phyloP scores from a whole-genome alignment of 1,140 invertebrate species.

The Dendroctonus valens region DNA sequence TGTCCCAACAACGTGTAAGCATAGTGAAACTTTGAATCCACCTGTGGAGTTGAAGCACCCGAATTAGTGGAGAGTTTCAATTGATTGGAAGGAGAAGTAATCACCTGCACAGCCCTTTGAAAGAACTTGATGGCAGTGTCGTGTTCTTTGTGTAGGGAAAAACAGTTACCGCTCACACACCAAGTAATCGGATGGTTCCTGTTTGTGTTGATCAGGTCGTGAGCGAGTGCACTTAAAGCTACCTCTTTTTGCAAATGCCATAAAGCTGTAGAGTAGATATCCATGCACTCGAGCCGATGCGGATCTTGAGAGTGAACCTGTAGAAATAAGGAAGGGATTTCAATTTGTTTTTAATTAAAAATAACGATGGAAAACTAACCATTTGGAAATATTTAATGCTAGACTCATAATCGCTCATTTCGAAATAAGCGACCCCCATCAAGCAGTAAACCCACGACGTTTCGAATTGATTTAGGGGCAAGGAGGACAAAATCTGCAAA shows the following conservation, averaged over 20 bases:
- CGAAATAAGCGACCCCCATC: slow-evolving; percentile 87
- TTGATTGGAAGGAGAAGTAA: not conserved
- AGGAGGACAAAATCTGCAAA: slow-evolving; percentile 65
- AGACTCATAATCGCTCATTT: slow-evolving; percentile 88
- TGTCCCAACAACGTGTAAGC: slow-evolving; percentile 96
- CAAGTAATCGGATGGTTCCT: slow-evolving; percentile 82
- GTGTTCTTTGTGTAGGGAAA: slow-evolving; percentile 95
- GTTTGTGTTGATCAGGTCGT: slow-evolving; percentile 76
- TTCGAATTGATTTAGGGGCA: slow-evolving; percentile 76
- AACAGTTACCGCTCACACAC: slow-evolving; percentile 96
- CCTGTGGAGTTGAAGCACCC: slow-evolving; percentile 38
- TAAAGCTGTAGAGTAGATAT: slow-evolving; percentile 93
- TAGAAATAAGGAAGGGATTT: not conserved
- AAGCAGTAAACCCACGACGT: slow-evolving; percentile 94
- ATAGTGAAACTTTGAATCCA: slow-evolving; percentile 93
- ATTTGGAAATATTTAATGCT: slow-evolving; percentile 62
- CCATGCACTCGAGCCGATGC: slow-evolving; percentile 84
- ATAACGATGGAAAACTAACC: not conserved
- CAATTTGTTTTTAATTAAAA: not conserved
- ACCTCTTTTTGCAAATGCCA: slow-evolving; percentile 97
- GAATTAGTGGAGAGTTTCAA: not conserved
- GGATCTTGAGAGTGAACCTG: slow-evolving; percentile 81
- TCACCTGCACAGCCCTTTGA: slow-evolving; percentile 85
- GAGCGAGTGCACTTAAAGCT: slow-evolving; percentile 85
- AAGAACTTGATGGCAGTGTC: slow-evolving; percentile 99